Evolutionary conservation across 2,888 invertebrate species (phyloP), one percentile per base, ranked within the genome.

Genomic region (Acanthosoma haemorrhoidale): DNA sequence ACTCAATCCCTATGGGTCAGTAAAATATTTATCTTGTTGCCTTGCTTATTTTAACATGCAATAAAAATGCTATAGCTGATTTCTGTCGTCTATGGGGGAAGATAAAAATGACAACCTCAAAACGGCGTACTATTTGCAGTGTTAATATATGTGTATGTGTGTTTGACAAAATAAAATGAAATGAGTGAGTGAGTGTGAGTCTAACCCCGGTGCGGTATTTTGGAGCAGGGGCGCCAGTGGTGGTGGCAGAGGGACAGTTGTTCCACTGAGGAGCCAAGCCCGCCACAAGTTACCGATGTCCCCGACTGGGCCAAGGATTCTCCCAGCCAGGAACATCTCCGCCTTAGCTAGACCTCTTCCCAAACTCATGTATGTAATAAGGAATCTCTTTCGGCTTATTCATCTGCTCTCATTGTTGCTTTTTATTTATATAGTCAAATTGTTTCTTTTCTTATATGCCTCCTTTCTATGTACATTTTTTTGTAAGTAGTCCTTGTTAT

Each of bases 271-370:
- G 39, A 68, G 66, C 29, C 72, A 72, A 31, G 73, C 67, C 51
- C 38, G 71, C 60, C 71, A 73, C 70, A 72, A 71, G 43, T 64
- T 73, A 60, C 73, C 73, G 18, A 60, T 73, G 70, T 72, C 73
- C 58, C 73, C 73, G 6, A 69, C 72, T 16, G 69, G 70, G 34
- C 72, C 71, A 18, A 68, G 73, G 18, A 72, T 73, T 59, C 70
- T 75, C 43, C 74, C 75, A 1, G 74, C 72, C 15, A 64, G 75
- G 64, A 75, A 75, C 60, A 75, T 75, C 34, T 71, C 74, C 11
- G 72, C 74, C 9, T 70, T 75, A 21, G 74, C 75, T 18, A 69
- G 75, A 25, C 75, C 75, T 25, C 68, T 73, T 11, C 69, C 71
- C 36, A 73, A 69, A 66, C 61, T 69, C 39, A 70, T 73, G 73